phyloP scores from a whole-genome alignment of 2,888 invertebrate species.

The Ormyrus nitidulus region DNA sequence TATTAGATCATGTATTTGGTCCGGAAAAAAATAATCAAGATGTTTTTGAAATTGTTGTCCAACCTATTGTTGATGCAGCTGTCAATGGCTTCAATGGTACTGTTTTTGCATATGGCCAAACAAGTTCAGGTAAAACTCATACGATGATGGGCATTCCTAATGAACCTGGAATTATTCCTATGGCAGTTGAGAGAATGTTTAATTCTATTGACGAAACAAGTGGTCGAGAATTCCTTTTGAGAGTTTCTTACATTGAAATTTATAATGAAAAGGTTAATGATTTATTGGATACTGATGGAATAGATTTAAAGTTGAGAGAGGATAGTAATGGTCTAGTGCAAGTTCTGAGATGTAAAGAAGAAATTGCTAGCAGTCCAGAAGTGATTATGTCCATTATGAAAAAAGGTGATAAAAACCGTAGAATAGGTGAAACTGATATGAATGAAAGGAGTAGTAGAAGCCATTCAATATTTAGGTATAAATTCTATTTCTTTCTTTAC shows the following conservation, averaged over 20 bases:
- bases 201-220: constrained; percentile 79
- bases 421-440: constrained; percentile 88
- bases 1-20: constrained; percentile 86
- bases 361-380: constrained; percentile 80
- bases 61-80: constrained; percentile 83
- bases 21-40: constrained; percentile 78
- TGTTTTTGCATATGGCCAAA: constrained; percentile 94
- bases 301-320: constrained; percentile 82
- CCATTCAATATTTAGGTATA: constrained; percentile 87
- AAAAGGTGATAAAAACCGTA: constrained; percentile 82
- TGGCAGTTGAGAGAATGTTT: constrained; percentile 84
- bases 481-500: constrained; percentile 1
- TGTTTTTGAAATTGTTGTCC: constrained; percentile 82
- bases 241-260: constrained; percentile 91
- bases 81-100: constrained; percentile 89
- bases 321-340: constrained; percentile 79
- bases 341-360: constrained; percentile 81
- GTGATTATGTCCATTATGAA: constrained; percentile 80
- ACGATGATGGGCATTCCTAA: constrained; percentile 86
- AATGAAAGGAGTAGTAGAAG: constrained; percentile 92
- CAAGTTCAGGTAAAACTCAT: constrained; percentile 91
- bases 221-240: constrained; percentile 84
- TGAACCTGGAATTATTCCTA: constrained; percentile 85
- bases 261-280: constrained; percentile 91
- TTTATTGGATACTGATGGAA: constrained; percentile 80